Evolutionary conservation across 2,113 vertebrate species (phyloP), one percentile per base, ranked within the genome.

Genomic region (Hydrolagus affinis): DNA sequence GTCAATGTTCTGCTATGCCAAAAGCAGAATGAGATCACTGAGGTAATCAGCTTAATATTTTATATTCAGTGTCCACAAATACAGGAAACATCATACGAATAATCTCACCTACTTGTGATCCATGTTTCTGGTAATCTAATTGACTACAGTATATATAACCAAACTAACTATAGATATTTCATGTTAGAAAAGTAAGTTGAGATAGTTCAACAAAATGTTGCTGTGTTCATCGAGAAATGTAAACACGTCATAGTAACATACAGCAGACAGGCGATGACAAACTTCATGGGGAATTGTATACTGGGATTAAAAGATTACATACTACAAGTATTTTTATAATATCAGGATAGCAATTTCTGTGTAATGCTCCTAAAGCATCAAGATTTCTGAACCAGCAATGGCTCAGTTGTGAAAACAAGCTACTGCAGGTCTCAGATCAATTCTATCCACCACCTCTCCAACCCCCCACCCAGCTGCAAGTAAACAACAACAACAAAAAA

Each of bases 381-480:
- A 57, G 32, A 9, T 19, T 56, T 21, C 15, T 83, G 60, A 83
- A 28, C 66, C 15, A 83, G 60, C 77, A 80, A 59, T 64, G 57
- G 23, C 78, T 83, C 78, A 32, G 60, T 83, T 83, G 17, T 66
- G 19, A 66, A 83, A 83, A 83, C 60, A 66, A 83, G 28, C 62
- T 68, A 4, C 78, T 64, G 1, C 25, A 17, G 62, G 62, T 83
- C 66, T 30, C 60, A 83, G 62, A 83, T 66, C 78, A 83, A 17
- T 2, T 66, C 78, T 30, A 64, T 66, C 62, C 59, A 28, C 21
- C n/a, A n/a, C n/a, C n/a, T n/a, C 56, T 66, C 60, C 32, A 10
- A 10, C 32, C 32, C 44, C 78, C 60, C 30, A 14, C 30, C 17
- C 78, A 83, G 78, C 23, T 83, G 78, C 23, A 66, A 62, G 62